phyloP scores from a whole-genome alignment of 2,113 vertebrate genomes.

The Toxotes chatareus region DNA sequence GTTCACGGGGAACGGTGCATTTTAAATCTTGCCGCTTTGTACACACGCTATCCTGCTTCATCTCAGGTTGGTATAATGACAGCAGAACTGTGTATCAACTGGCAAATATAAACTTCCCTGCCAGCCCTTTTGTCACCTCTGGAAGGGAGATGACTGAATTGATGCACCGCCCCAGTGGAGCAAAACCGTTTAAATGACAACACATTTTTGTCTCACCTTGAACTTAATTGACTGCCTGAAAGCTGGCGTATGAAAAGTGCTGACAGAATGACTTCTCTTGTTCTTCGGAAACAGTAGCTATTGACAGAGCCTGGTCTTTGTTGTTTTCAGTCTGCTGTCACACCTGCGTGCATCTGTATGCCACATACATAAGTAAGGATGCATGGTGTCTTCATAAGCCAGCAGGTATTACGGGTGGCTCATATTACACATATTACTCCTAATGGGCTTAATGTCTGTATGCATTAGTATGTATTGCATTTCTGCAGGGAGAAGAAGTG shows the following conservation, averaged over 20 bases:
- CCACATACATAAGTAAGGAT: constrained; percentile 25
- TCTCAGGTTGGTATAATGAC: constrained; percentile 46
- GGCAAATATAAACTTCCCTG: constrained; percentile 63
- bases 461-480: constrained; percentile 44
- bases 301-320: constrained; percentile 40
- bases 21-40: constrained; percentile 23
- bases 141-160: constrained; percentile 67
- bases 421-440: constrained; percentile 17
- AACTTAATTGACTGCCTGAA: constrained; percentile 83
- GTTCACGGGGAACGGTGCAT: not conserved
- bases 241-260: constrained; percentile 76
- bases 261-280: constrained; percentile 71
- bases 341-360: constrained; percentile 29
- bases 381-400: constrained; percentile 9
- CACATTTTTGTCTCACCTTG: constrained; percentile 84
- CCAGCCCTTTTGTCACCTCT: constrained; percentile 74
- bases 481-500: constrained; percentile 20
- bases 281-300: constrained; percentile 48
- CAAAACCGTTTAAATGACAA: constrained; percentile 79
- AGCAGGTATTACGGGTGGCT: constrained; percentile 10
- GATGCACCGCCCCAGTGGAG: constrained; percentile 72
- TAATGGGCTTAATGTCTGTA: constrained; percentile 45
- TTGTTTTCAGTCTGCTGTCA: constrained; percentile 53
- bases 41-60: constrained; percentile 26
- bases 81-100: constrained; percentile 36